Conservation (phyloP, 2,888 invertebrate species). For the Drosophila kuntzei region DNA sequence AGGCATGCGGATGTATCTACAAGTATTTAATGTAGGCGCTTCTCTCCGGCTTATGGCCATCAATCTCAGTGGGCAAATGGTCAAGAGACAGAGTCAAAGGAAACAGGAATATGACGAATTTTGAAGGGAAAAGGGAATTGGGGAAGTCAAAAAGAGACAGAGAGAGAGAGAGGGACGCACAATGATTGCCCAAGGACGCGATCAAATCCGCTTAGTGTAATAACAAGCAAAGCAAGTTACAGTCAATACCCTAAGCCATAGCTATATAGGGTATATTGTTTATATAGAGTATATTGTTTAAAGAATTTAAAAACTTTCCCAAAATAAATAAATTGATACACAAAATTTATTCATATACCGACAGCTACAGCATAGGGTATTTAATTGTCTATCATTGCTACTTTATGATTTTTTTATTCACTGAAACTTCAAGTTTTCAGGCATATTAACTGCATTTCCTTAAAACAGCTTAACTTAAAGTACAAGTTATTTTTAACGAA, state of each 20-base stretch:
- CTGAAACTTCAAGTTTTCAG: no score
- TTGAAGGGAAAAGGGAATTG: neutral
- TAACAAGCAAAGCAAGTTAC: constrained; percentile 37
- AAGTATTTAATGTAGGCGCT: constrained; percentile 28
- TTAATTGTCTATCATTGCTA: neutral
- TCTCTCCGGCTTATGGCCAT: constrained; percentile 52
- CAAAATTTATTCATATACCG: neutral
- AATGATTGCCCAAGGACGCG: constrained; percentile 65
- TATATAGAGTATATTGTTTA: no score
- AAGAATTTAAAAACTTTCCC: no score
- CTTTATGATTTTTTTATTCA: neutral
- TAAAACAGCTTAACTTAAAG: constrained; percentile 1
- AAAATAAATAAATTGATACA: no score
- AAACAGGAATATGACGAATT: no score
- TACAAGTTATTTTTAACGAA: neutral
- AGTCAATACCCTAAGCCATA: neutral
- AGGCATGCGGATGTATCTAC: constrained; percentile 55
- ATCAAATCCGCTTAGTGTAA: constrained; percentile 71
- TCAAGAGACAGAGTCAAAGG: neutral
- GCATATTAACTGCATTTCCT: no score
- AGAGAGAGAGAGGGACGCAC: constrained; percentile 30
- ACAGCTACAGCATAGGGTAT: neutral
- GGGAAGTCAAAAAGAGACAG: neutral
- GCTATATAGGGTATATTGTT: neutral
- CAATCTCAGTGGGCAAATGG: constrained; percentile 65